phyloP scores from a whole-genome alignment of 2,113 vertebrate genomes.

The Microcebus murinus region DNA sequence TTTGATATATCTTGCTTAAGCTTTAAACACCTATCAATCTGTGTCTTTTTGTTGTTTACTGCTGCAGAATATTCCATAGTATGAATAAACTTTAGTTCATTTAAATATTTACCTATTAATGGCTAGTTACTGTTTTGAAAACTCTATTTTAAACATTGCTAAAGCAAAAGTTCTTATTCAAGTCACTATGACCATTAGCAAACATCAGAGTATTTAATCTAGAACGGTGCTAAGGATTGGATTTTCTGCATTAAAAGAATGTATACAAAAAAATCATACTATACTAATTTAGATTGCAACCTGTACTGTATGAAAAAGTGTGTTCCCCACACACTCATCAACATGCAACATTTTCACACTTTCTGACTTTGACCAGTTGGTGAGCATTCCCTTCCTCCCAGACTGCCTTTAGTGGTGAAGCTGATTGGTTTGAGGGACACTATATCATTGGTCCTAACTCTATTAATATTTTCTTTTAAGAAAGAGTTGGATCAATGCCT shows the following conservation, averaged over 20 bases:
- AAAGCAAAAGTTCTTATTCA: background rate
- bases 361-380: background rate
- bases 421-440: background rate
- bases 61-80: background rate
- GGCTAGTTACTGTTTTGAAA: background rate
- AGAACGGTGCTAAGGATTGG: background rate
- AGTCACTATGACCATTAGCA: background rate
- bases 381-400: background rate
- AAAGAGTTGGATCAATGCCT: conserved; percentile 14
- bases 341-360: background rate
- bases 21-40: background rate
- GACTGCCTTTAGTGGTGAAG: background rate
- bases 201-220: background rate
- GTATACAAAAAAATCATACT: background rate
- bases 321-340: background rate
- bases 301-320: background rate
- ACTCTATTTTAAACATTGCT: background rate
- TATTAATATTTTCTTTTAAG: conserved; percentile 46
- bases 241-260: background rate
- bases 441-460: accelerated
- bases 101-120: background rate
- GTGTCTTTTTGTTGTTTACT: background rate
- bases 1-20: background rate
- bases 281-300: background rate
- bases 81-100: background rate